Percentiles rank a stretch among this genome's conserved stretches.
Conservation (phyloP, 2,888 invertebrate species). For the Rhagophthalmus giganteus region DNA sequence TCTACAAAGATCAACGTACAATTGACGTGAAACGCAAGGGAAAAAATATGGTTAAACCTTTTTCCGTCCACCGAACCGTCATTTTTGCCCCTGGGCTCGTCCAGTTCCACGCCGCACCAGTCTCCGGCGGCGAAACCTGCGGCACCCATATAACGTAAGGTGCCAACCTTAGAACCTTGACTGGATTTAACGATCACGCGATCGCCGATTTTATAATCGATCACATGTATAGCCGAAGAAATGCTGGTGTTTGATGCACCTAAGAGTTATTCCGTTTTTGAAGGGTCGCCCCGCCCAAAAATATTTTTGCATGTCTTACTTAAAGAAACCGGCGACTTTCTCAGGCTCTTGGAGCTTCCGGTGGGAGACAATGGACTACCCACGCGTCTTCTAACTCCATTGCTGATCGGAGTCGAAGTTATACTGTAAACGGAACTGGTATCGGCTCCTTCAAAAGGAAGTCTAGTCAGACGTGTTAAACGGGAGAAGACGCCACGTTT, state of each 20-base stretch:
- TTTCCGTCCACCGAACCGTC: constrained; percentile 92
- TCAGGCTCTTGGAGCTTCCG: constrained; percentile 45
- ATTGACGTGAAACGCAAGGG: neutral
- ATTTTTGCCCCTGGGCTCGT: constrained; percentile 92
- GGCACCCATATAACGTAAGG: constrained; percentile 80
- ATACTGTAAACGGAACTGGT: constrained; percentile 27
- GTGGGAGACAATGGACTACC: constrained; percentile 49
- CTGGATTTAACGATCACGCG: constrained; percentile 87
- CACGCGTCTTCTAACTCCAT: constrained; percentile 38
- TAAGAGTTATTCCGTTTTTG: too few relatives aligned
- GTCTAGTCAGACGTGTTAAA: constrained; percentile 79
- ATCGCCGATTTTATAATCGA: constrained; percentile 82
- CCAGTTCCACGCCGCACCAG: constrained; percentile 96
- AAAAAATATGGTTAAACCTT: constrained; percentile 63
- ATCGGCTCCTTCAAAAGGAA: constrained; percentile 64
- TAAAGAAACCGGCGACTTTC: constrained; percentile 44
- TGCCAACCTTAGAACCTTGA: constrained; percentile 86
- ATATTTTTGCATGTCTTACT: constrained; percentile 39
- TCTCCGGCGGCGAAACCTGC: constrained; percentile 91
- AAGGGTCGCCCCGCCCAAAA: too few relatives aligned
- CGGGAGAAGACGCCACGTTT: constrained; percentile 93
- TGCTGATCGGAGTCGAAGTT: constrained; percentile 39
- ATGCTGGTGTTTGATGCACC: constrained; percentile 59
- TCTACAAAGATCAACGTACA: constrained; percentile 56
- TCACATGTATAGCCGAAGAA: constrained; percentile 52